Percentiles rank a stretch among this genome's conserved stretches.
Evolutionary conservation across 30 jellyfish, hydroid and myxozoan species (phyloP).

Genomic region (Aurelia sp.): DNA sequence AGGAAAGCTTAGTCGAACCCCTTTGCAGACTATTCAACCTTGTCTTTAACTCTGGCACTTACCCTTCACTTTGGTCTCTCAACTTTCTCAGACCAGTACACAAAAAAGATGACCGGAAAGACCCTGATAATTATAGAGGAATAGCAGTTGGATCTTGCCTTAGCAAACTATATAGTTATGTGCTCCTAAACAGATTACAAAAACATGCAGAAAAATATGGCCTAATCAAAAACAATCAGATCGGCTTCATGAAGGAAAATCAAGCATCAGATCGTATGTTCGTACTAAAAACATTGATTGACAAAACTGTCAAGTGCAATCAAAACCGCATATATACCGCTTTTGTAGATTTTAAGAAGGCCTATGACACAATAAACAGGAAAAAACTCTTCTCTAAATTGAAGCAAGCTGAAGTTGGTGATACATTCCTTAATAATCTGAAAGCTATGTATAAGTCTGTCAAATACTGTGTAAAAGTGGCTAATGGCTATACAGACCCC

Average conservation of each 20-base stretch:
- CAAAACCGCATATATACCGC: not conserved
- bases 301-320: not conserved
- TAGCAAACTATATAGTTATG: slow-evolving; percentile 11
- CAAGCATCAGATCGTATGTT: slow-evolving; percentile 18
- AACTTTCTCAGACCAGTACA: slow-evolving; percentile 8
- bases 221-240: slow-evolving; percentile 5
- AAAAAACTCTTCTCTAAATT: not conserved
- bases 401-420: not conserved
- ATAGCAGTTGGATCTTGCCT: slow-evolving; percentile 31
- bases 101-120: not conserved
- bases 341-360: slow-evolving; percentile 16
- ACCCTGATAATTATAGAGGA: slow-evolving; percentile 22
- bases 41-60: not conserved
- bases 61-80: slow-evolving; percentile 26
- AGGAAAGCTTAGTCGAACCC: not conserved
- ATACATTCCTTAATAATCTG: not conserved
- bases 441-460: slow-evolving; percentile 3
- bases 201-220: not conserved
- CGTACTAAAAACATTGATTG: slow-evolving; percentile 36
- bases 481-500: not conserved
- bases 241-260: slow-evolving; percentile 15
- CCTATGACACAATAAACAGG: slow-evolving; percentile 38
- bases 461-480: slow-evolving; percentile 3
- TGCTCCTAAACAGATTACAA: not conserved
- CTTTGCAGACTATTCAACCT: slow-evolving; percentile 2